Evolutionary conservation across 53 echinoderm and acorn worm species (phyloP).

Genomic region (Antedon mediterranea): DNA sequence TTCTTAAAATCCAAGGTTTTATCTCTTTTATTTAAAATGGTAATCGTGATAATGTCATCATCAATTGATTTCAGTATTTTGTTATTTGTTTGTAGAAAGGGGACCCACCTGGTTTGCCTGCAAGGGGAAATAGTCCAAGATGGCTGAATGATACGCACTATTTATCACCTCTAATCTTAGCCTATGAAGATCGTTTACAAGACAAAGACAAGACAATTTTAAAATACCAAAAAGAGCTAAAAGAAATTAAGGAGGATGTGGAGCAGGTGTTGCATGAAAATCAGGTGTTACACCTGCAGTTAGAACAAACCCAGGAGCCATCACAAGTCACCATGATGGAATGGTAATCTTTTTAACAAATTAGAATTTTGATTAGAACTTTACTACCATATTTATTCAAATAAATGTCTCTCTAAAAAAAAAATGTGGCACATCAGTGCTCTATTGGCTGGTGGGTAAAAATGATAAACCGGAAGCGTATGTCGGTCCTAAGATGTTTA

Average conservation of each 20-base stretch:
- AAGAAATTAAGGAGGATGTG: constrained; percentile 53
- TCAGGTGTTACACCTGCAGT: constrained; percentile 50
- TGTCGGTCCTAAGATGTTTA: too few relatives aligned
- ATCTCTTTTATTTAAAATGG: too few relatives aligned
- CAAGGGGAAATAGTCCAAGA: constrained; percentile 65
- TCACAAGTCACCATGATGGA: constrained; percentile 19
- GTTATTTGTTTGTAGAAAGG: constrained; percentile 42
- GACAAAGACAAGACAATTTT: constrained; percentile 61
- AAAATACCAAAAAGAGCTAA: constrained; percentile 43
- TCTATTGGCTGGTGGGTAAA: too few relatives aligned
- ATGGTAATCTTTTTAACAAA: constrained; percentile 26
- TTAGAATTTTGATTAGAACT: too few relatives aligned
- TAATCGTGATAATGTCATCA: too few relatives aligned
- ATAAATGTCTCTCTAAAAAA: too few relatives aligned
- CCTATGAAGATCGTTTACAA: constrained; percentile 65
- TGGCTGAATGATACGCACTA: constrained; percentile 89
- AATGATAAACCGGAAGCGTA: too few relatives aligned
- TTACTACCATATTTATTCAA: too few relatives aligned
- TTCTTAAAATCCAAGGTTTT: neutral
- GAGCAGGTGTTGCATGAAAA: constrained; percentile 88
- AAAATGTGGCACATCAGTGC: too few relatives aligned
- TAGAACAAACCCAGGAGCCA: constrained; percentile 38
- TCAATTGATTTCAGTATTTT: neutral
- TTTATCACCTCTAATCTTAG: constrained; percentile 71
- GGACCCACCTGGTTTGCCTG: constrained; percentile 83